These are phyloP conservation scores for Plutomurus gul DNA, from an alignment of 1,140 invertebrate genomes.

Conservation along the genomic window DNA sequence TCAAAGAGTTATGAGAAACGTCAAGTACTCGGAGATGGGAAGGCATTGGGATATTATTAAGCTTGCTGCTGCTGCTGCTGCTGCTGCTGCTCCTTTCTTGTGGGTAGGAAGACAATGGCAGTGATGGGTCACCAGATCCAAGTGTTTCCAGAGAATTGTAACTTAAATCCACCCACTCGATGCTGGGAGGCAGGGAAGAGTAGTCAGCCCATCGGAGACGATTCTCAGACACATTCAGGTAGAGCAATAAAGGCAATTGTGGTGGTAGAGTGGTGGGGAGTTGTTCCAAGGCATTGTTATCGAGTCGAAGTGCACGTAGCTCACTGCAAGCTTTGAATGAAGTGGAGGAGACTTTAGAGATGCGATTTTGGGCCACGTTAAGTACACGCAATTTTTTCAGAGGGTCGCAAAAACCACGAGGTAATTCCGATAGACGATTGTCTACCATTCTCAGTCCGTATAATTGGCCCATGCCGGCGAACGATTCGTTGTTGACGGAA, in stretches of 20 bases:
- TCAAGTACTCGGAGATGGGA: constrained; percentile 65
- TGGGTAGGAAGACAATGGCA: constrained; percentile 59
- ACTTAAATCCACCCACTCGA: constrained; percentile 89
- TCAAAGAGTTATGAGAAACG: constrained; percentile 83
- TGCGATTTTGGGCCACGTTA: constrained; percentile 82
- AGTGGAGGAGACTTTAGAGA: constrained; percentile 78
- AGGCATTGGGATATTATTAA: constrained; percentile 64
- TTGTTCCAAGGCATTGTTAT: constrained; percentile 83
- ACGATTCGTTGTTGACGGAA: constrained; percentile 78
- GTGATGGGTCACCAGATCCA: constrained; percentile 63
- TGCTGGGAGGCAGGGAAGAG: constrained; percentile 81
- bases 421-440: constrained; percentile 83
- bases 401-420: constrained; percentile 78
- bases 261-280: constrained; percentile 77
- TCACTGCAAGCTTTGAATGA: constrained; percentile 81
- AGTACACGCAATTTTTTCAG: constrained; percentile 81
- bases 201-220: constrained; percentile 87
- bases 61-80: too few relatives aligned
- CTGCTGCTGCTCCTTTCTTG: constrained; percentile 5
- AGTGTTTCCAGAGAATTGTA: constrained; percentile 82
- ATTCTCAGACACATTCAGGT: constrained; percentile 91
- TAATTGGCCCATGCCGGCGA: constrained; percentile 77
- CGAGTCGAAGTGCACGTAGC: constrained; percentile 81
- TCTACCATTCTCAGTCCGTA: constrained; percentile 82
- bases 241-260: constrained; percentile 81